Conservation (phyloP, 2,113 vertebrate genomes). For the Chaetops frenatus region DNA sequence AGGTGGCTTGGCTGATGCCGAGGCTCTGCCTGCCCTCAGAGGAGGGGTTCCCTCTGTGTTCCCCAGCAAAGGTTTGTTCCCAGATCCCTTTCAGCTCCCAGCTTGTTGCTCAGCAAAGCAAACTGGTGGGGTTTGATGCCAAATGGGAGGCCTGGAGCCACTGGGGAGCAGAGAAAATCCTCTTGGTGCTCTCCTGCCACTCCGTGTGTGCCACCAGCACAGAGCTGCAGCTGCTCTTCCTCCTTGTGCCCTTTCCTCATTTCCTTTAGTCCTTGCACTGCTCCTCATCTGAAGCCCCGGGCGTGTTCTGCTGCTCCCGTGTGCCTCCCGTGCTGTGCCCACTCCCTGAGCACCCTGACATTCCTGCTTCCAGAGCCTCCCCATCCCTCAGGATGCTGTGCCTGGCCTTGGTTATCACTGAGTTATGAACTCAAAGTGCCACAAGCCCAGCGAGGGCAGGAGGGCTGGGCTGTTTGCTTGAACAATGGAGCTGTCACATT, state of each 20-base stretch:
- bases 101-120: neutral
- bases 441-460: neutral
- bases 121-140: neutral
- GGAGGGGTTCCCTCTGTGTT: neutral
- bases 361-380: neutral
- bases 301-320: accelerated
- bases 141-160: neutral
- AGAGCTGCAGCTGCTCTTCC: neutral
- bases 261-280: neutral
- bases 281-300: neutral
- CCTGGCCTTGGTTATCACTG: neutral
- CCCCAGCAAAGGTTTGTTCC: neutral
- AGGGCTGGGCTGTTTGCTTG: accelerated
- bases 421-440: accelerated
- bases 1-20: neutral
- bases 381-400: accelerated
- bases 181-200: neutral
- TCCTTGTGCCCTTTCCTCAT: neutral
- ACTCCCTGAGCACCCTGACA: neutral
- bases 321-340: neutral
- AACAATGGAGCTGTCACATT: neutral
- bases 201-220: neutral
- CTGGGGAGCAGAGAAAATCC: neutral
- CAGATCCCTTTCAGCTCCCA: neutral
- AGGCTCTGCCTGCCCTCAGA: neutral